A percentile compares a stretch with the other conserved stretches of the same genome.
Evolutionary conservation across 1,140 invertebrate genomes (phyloP).

Genomic region (Polypedilum vanderplanki): DNA sequence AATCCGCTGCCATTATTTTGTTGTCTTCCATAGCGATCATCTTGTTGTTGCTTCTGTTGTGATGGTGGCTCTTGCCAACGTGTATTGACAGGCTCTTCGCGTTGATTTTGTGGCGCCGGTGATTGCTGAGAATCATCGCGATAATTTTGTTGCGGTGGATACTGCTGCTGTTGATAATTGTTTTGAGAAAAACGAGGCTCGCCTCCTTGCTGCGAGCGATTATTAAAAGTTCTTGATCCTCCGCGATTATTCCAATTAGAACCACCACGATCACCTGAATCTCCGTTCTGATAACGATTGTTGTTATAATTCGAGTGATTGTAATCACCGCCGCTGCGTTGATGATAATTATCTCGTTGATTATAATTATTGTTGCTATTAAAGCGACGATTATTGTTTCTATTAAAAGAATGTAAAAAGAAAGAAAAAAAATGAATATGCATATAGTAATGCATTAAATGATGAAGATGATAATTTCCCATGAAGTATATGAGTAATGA

Average conservation of each 20-base stretch:
- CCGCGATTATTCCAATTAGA: conserved; percentile 40
- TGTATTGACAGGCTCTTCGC: conserved; percentile 53
- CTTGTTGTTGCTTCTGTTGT: conserved; percentile 38
- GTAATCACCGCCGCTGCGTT: background rate
- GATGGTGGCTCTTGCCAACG: conserved; percentile 66
- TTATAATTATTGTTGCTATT: background rate
- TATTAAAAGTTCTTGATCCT: conserved; percentile 34
- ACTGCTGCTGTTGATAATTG: conserved; percentile 39
- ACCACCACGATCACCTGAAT: conserved; percentile 32
- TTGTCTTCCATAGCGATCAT: conserved; percentile 37
- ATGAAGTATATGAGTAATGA: too few relatives aligned
- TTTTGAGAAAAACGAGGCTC: background rate
- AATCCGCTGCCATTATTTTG: conserved; percentile 38
- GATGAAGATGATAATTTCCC: too few relatives aligned
- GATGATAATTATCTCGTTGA: conserved; percentile 22
- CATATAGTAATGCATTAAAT: too few relatives aligned
- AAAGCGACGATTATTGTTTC: conserved; percentile 13
- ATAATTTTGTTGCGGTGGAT: conserved; percentile 43
- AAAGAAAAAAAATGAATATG: background rate
- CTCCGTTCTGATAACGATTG: conserved; percentile 31
- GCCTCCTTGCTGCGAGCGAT: background rate
- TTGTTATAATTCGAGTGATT: conserved; percentile 28
- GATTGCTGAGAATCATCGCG: conserved; percentile 44
- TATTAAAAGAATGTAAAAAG: background rate
- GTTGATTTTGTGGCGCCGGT: conserved; percentile 44